Conservation (phyloP, 2,113 vertebrate genomes). For the Haemorhous mexicanus region DNA sequence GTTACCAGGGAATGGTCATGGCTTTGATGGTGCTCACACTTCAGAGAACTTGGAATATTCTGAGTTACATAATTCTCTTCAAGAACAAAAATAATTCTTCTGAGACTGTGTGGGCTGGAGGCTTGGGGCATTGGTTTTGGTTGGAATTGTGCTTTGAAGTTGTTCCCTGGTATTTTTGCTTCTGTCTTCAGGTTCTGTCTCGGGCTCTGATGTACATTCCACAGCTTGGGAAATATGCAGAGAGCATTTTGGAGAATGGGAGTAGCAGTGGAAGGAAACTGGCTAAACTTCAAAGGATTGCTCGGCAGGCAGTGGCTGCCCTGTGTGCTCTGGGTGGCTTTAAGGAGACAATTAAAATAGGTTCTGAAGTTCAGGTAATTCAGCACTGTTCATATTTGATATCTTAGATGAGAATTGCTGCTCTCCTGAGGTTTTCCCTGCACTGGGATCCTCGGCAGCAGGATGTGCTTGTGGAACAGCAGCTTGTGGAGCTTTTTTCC, state of each 20-base stretch:
- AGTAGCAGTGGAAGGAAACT: constrained; percentile 93
- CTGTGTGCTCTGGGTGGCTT: constrained; percentile 96
- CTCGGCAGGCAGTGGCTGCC: constrained; percentile 93
- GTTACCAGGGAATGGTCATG: not conserved
- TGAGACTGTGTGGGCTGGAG: constrained; percentile 44
- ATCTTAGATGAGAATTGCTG: not conserved
- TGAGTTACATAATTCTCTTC: not conserved
- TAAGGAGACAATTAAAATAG: constrained; percentile 98
- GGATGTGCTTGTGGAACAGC: not conserved
- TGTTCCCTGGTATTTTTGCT: not conserved
- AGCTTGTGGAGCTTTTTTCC: not conserved
- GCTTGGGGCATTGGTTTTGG: not conserved
- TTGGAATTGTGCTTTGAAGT: constrained; percentile 30
- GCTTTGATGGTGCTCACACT: not conserved
- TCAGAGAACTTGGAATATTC: not conserved
- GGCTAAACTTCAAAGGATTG: constrained; percentile 92
- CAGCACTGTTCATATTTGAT: not conserved
- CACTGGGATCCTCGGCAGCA: not conserved
- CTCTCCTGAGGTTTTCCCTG: not conserved
- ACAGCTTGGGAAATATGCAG: constrained; percentile 92
- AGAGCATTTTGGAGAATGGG: constrained; percentile 93
- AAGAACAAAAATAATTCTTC: constrained; percentile 4
- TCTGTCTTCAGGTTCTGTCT: constrained; percentile 85
- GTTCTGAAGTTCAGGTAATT: constrained; percentile 95
- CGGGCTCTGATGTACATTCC: constrained; percentile 97